Evolutionary conservation across 2,113 vertebrate genomes (phyloP), one percentile per base, ranked within the genome.

Genomic region (Amazona guildingii): DNA sequence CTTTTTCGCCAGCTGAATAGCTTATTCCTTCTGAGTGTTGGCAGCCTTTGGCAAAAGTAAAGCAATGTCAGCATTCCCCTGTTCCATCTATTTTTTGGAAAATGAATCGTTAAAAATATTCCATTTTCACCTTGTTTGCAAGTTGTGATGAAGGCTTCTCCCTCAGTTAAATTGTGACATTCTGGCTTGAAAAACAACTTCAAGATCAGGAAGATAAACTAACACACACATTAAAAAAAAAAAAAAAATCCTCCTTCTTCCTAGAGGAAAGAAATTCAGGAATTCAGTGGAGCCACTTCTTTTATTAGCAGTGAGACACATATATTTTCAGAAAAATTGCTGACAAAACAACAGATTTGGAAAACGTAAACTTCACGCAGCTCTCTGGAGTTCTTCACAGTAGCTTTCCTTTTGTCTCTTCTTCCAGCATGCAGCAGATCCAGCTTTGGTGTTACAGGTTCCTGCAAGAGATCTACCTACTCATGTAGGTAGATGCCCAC

Each of bases 41-140:
- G 96, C 96, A 97, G 95, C 91, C 89, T 94, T 95, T 97, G 96
- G 96, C 95, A 96, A 91, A 91, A 95, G 84, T 81, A 96, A 97
- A 95, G 94, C 96, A 91, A 75, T 85, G 95, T 97, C 96, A 97
- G 96, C 96, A 95, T 94, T 97, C 91, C 91, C 74, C 74, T 17
- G 66, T 55, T 97, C 89, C 93, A 92, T 92, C 89, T 94, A 72
- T 52, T 95, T 95, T 96, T 96, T 96, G 81, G 91, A 94, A 96
- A 91, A 68, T 17, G 74, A 89, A 82, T 91, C 29, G 0, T 76
- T 91, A 61, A 73, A 92, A 94, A 84, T 88, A 89, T 86, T 92
- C 86, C 49, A 72, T 97, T 96, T 97, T 94, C 95, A 97, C 94
- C 91, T 95, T 97, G 86, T 95, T 97, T 89, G 93, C 91, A 96